Percentiles rank a stretch among this genome's conserved stretches.
Evolutionary conservation across 2,888 invertebrate species (phyloP).

Genomic region (Nymphalis urticae): DNA sequence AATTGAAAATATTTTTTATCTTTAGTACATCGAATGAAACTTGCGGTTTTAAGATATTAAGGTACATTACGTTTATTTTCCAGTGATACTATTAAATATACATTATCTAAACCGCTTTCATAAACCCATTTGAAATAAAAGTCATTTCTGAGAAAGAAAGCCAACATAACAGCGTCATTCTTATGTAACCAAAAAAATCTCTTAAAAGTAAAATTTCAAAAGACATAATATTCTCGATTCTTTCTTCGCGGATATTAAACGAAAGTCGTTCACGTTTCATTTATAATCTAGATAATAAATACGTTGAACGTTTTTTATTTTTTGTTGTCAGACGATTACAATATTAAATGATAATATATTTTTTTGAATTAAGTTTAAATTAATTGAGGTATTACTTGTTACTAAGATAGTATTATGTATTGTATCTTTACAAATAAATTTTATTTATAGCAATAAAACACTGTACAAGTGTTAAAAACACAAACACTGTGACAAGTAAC

Average conservation of each 20-base stretch:
- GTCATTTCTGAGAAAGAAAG: constrained; percentile 33
- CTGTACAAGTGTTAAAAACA: too few species aligned
- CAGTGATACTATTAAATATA: background rate
- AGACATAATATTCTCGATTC: constrained; percentile 41
- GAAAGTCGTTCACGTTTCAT: constrained; percentile 41
- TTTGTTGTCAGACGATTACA: background rate
- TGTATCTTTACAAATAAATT: too few species aligned
- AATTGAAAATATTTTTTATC: too few species aligned
- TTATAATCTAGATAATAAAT: constrained; percentile 20
- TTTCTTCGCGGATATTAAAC: constrained; percentile 41
- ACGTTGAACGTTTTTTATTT: constrained; percentile 6
- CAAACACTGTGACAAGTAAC: too few species aligned
- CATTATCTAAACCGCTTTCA: constrained; percentile 10
- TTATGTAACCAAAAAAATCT: constrained; percentile 39
- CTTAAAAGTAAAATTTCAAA: constrained; percentile 41
- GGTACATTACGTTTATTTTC: background rate
- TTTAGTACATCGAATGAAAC: too few species aligned
- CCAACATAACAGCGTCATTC: constrained; percentile 12
- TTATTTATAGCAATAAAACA: too few species aligned
- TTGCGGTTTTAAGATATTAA: background rate
- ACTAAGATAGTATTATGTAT: background rate
- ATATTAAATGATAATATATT: too few species aligned
- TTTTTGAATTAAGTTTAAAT: too few species aligned
- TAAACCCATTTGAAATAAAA: constrained; percentile 18
- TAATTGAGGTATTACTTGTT: too few species aligned